phyloP scores from a whole-genome alignment of 2,797 vertebrate species.

The Yasuhikotakia modesta region DNA sequence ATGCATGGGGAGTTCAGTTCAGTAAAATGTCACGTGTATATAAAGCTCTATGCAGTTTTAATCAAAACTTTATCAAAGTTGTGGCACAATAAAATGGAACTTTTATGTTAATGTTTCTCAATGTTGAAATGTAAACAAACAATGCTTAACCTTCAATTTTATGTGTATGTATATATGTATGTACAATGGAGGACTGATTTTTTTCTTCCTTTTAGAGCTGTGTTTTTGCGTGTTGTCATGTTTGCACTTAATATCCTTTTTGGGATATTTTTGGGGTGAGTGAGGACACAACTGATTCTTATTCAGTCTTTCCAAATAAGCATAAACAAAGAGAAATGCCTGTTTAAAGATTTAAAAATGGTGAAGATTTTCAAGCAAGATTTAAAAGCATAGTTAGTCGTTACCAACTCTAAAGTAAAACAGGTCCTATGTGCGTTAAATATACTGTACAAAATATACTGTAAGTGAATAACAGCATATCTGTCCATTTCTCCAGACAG shows the following conservation, averaged over 20 bases:
- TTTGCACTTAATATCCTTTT: no score
- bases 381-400: not conserved
- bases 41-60: not conserved
- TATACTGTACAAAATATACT: not conserved
- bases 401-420: not conserved
- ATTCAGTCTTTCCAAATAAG: no score
- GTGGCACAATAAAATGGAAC: not conserved
- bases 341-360: not conserved
- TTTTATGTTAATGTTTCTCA: not conserved
- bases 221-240: no score
- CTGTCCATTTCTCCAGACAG: not conserved
- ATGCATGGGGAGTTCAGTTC: conserved; percentile 54
- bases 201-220: no score
- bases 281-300: no score
- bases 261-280: no score
- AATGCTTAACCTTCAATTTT: no score
- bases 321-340: no score
- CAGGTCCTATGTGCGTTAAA: not conserved
- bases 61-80: conserved; percentile 62
- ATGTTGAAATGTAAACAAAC: no score
- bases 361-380: not conserved
- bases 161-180: no score
- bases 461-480: not conserved
- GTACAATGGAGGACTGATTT: not conserved
- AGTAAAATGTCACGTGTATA: conserved; percentile 72